Percentiles rank a stretch among this genome's conserved stretches.
Conservation (phyloP, 2,888 invertebrate species). For the Cremastinae sp. region DNA sequence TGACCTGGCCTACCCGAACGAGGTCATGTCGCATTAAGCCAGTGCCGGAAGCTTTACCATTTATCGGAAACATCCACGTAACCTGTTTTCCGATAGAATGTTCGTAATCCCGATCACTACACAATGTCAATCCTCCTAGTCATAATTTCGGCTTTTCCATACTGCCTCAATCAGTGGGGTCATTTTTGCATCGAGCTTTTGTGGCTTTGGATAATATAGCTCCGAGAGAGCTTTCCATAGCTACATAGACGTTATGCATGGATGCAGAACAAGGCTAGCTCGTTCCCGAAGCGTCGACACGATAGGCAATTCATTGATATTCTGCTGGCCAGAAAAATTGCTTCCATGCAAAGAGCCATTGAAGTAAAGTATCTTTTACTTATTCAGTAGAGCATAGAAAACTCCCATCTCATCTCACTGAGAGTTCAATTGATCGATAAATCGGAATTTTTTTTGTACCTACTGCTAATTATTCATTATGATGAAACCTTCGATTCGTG, state of each 20-base stretch:
- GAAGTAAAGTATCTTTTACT: too few relatives aligned
- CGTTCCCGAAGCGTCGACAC: neutral
- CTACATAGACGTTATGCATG: too few relatives aligned
- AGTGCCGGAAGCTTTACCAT: slow-evolving; percentile 53
- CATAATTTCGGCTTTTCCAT: slow-evolving; percentile 15
- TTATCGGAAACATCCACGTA: slow-evolving; percentile 60
- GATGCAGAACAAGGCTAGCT: too few relatives aligned
- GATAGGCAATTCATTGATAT: neutral
- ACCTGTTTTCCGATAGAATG: slow-evolving; percentile 61
- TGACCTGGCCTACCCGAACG: slow-evolving; percentile 34
- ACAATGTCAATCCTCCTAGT: slow-evolving; percentile 32
- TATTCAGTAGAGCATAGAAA: too few relatives aligned
- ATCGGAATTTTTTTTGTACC: too few relatives aligned
- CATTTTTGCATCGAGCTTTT: neutral
- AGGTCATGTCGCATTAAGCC: slow-evolving; percentile 62
- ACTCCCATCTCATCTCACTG: too few relatives aligned
- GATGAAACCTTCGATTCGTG: too few relatives aligned
- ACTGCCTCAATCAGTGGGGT: neutral
- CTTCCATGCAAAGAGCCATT: too few relatives aligned
- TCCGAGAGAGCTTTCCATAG: neutral
- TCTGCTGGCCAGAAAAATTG: too few relatives aligned
- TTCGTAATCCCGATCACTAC: slow-evolving; percentile 11
- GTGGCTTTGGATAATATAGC: neutral
- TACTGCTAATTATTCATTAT: too few relatives aligned
- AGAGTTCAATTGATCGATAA: too few relatives aligned